Evolutionary conservation across 2,113 vertebrate genomes (phyloP).

Genomic region (Thunnus maccoyii): DNA sequence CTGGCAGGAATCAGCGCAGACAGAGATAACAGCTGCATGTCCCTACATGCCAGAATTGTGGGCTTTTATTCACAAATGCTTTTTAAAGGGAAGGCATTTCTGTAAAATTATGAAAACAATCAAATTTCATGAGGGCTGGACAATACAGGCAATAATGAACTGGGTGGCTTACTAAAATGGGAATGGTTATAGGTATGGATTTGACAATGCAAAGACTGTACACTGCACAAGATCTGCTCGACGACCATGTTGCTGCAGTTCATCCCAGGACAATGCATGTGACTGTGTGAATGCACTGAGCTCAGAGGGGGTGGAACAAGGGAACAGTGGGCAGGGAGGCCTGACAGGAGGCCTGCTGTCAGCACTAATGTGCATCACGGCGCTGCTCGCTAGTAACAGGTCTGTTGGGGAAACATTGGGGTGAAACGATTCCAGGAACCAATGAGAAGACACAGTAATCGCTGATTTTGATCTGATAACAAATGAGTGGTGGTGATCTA

Average conservation of each 20-base stretch:
- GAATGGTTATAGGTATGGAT: background rate
- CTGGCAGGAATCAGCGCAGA: background rate
- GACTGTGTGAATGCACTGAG: constrained; percentile 65
- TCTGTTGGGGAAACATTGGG: constrained; percentile 33
- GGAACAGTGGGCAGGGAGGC: constrained; percentile 61
- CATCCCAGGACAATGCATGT: constrained; percentile 70
- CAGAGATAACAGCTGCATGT: constrained; percentile 20
- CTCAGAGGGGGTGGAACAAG: constrained; percentile 55
- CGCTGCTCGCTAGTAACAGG: constrained; percentile 33
- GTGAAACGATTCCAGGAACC: constrained; percentile 21
- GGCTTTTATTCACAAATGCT: background rate
- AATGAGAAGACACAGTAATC: background rate
- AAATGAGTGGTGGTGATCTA: constrained; percentile 15
- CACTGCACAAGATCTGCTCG: constrained; percentile 13
- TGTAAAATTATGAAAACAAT: background rate
- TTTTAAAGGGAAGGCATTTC: background rate
- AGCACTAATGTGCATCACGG: constrained; percentile 77
- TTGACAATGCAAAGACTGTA: constrained; percentile 22
- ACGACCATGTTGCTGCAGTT: constrained; percentile 54
- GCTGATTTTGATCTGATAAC: constrained; percentile 12
- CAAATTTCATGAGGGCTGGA: background rate
- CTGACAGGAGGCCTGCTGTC: constrained; percentile 78
- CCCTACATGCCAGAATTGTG: background rate
- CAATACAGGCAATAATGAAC: background rate
- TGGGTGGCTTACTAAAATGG: background rate